Base-by-base conservation (phyloP, 2,888 invertebrate genomes). In the Polydrusus cervinus region DNA sequence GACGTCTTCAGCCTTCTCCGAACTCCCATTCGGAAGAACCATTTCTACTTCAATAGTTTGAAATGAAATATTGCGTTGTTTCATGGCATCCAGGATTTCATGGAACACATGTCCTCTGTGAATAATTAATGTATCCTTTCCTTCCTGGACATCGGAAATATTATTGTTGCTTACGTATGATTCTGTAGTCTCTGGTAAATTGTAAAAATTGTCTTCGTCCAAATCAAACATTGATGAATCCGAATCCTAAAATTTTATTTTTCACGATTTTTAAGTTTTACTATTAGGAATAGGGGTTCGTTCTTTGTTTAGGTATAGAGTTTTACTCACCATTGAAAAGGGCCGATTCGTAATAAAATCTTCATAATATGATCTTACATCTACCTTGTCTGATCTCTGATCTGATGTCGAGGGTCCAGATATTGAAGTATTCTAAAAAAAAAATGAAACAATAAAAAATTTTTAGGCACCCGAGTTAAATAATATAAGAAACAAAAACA, bases 11-110 rank as follows among this genome's bases (percentile, higher is more conserved):
- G n/a, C n/a, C n/a, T n/a, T n/a, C n/a, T n/a, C n/a, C n/a, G n/a
- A n/a, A n/a, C n/a, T n/a, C n/a, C n/a, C n/a, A n/a, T n/a, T n/a
- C n/a, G 74, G 64, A 49, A 74, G 64, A 66, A 74, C 61, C 74
- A 74, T 77, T 67, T 77, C 71, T 10, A 77, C 61, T 65, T 74
- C 34, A 60, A 70, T 71, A 18, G n/a, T 30, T 57, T 66, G n/a
- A 51, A 65, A 34, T 0, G 18, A 3, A 38, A 51, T 40, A 25
- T 61, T 40, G 13, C 55, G 18, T 16, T 10, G 10, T 57, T 61
- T 67, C 3, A 75, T 18, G n/a, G 71, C 67, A n/a, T 60, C 45
- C 5, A 75, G 7, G 8, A 75, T 20, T 61, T 75, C 71, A 1
- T 49, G 11, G 16, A 75, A 75, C 11, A 75, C 30, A 18, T 72